Base-by-base conservation (phyloP, 2,113 vertebrate species). In the Plecturocebus donacophilus region DNA sequence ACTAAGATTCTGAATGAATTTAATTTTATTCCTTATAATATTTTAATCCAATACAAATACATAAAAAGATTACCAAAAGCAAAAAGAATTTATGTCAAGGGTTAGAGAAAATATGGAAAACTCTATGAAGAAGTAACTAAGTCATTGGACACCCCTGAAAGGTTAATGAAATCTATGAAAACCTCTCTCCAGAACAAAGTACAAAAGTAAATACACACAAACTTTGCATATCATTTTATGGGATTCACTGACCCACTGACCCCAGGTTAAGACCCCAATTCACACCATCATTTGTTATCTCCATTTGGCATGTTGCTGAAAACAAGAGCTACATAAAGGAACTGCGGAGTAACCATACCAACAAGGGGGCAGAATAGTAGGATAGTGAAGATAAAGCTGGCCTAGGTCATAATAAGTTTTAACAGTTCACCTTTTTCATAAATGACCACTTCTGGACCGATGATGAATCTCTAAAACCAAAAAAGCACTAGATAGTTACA, bases 251-350 rank as follows among this genome's bases (percentile, higher is more conserved):
- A 88, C 96, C 86, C 75, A 87, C 21, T 89, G 82, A 93, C 71
- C 86, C 64, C 40, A 40, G 76, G 73, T 88, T 89, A 91, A 95
- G 77, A 71, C 91, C 90, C 86, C 91, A 96, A 92, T 95, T 97
- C 93, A 94, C 89, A 93, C 52, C 40, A 64, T 91, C 89, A 88
- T 83, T 77, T 85, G 83, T 96, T 87, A 92, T 71, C 79, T 19
- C 83, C 87, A 77, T 32, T 89, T 76, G 54, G 45, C 81, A 42
- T 16, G n/a, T 7, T 20, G 42, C 32, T 87, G 68, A 95, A 73
- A 95, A 82, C 45, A 54, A 91, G 79, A 91, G n/a, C 25, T 93
- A 86, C 0, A 68, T 17, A 79, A 82, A 94, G 86, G 56, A 77
- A 58, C 88, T 83, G 11, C 58, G 49, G 88, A 80, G 38, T 32